Evolutionary conservation across 2,797 vertebrate species (phyloP).

Genomic region (Phrynocephalus vlangalii): DNA sequence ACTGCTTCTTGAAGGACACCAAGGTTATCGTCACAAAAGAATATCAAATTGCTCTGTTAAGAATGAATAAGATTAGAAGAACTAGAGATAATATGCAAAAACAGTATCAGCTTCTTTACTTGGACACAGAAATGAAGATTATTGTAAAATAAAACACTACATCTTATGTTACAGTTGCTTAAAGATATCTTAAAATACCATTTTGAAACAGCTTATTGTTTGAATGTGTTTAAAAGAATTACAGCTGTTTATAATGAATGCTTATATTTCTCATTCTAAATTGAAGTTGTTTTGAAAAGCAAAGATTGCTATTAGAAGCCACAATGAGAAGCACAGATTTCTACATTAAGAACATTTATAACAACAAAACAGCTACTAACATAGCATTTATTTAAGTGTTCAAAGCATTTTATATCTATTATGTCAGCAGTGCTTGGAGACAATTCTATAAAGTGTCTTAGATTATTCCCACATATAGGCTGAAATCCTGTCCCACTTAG

Average conservation of each 20-base stretch:
- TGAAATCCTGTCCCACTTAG: too few species aligned
- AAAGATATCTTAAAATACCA: not conserved
- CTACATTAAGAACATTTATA: not conserved
- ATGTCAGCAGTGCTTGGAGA: not conserved
- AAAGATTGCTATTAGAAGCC: not conserved
- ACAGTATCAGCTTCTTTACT: not conserved
- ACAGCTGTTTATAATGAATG: not conserved
- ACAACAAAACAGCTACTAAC: not conserved
- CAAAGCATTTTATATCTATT: not conserved
- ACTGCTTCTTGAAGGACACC: too few species aligned
- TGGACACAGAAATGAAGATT: not conserved
- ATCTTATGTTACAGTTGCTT: not conserved
- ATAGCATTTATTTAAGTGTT: not conserved
- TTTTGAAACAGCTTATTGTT: not conserved
- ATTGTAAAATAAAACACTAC: not conserved
- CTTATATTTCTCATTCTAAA: not conserved
- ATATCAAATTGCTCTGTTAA: too few species aligned
- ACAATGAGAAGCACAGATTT: not conserved
- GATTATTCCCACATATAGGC: not conserved
- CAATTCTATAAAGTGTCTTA: not conserved
- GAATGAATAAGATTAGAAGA: not conserved
- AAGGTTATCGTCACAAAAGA: too few species aligned
- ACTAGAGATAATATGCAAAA: not conserved
- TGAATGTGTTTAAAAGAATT: not conserved
- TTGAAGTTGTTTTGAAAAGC: not conserved